Conservation (phyloP, 2,888 invertebrate genomes). For the Spodoptera exigua region DNA sequence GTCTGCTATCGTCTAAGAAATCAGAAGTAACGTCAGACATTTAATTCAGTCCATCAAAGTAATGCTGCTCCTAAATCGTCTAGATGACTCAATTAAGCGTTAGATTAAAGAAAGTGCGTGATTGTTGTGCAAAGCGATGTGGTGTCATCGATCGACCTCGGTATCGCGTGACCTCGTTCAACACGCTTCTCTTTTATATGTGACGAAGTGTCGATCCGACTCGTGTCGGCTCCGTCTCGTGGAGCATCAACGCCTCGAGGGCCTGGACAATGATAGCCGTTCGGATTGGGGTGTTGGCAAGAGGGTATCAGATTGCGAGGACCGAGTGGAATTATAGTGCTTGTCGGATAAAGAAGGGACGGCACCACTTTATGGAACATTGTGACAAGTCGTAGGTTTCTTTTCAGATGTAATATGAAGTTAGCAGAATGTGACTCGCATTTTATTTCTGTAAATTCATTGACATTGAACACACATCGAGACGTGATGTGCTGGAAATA, state of each 20-base stretch:
- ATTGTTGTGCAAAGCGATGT: constrained; percentile 51
- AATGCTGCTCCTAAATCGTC: constrained; percentile 42
- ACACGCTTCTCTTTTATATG: constrained; percentile 20
- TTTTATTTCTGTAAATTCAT: constrained; percentile 9
- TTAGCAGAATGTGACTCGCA: not conserved
- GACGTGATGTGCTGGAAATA: constrained; percentile 11
- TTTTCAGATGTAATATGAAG: not conserved
- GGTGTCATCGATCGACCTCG: constrained; percentile 60
- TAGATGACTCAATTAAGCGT: constrained; percentile 51
- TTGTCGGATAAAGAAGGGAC: constrained; percentile 38
- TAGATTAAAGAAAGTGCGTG: constrained; percentile 60
- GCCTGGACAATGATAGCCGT: constrained; percentile 16
- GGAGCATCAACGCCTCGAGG: constrained; percentile 13
- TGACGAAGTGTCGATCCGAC: constrained; percentile 22
- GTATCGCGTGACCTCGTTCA: constrained; percentile 51
- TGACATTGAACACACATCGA: constrained; percentile 28
- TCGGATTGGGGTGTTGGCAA: constrained; percentile 17
- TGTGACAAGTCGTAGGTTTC: not conserved
- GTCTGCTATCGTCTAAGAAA: constrained; percentile 18
- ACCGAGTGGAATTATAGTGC: constrained; percentile 32
- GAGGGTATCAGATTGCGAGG: constrained; percentile 43
- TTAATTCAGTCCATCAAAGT: constrained; percentile 40
- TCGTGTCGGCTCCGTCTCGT: constrained; percentile 29
- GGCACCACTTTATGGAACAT: not conserved
- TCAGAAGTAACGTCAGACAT: constrained; percentile 37